These are phyloP conservation scores for Latheticus oryzae DNA, from an alignment of 2,888 invertebrate species.

Conservation along the genomic window DNA sequence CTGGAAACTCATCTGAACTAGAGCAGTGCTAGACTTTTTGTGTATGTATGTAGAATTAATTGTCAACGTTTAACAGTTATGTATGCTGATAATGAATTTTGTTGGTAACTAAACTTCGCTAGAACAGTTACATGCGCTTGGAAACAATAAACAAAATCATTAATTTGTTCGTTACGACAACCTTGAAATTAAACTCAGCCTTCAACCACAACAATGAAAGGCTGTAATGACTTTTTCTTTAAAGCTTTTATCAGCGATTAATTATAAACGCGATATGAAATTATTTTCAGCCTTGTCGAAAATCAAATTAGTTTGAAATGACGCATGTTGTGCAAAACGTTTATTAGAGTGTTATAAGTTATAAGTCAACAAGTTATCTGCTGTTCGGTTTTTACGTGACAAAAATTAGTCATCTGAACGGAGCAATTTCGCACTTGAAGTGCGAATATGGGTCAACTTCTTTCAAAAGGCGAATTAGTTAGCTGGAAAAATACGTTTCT, in stretches of 20 bases:
- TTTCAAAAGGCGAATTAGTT: conserved; percentile 10
- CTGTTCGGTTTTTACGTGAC: conserved; percentile 2
- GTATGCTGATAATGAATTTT: conserved; percentile 7
- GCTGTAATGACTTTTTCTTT: conserved; percentile 23
- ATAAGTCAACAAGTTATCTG: conserved; percentile 21
- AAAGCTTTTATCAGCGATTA: conserved; percentile 10
- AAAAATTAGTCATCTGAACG: conserved; percentile 13
- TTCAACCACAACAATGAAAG: conserved; percentile 8
- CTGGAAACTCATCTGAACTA: too few relatives aligned
- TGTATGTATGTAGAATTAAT: too few relatives aligned
- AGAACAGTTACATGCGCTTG: neutral
- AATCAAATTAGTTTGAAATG: neutral
- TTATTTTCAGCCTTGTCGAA: conserved; percentile 5
- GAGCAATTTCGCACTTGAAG: conserved; percentile 20
- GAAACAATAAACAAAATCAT: conserved; percentile 11
- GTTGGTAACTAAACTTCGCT: conserved; percentile 4
- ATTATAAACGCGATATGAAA: conserved; percentile 17
- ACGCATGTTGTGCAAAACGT: neutral
- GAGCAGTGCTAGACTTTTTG: too few relatives aligned
- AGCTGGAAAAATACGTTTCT: conserved; percentile 17
- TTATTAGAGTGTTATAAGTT: conserved; percentile 17
- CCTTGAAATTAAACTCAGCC: conserved; percentile 19
- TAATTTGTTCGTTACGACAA: conserved; percentile 8
- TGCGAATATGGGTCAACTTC: conserved; percentile 20
- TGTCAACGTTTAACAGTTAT: too few relatives aligned